A percentile compares a stretch with the other conserved stretches of the same genome.
Conservation (phyloP, 37 sponge, comb jelly and placozoan genomes). For the Mnemiopsis leidyi region DNA sequence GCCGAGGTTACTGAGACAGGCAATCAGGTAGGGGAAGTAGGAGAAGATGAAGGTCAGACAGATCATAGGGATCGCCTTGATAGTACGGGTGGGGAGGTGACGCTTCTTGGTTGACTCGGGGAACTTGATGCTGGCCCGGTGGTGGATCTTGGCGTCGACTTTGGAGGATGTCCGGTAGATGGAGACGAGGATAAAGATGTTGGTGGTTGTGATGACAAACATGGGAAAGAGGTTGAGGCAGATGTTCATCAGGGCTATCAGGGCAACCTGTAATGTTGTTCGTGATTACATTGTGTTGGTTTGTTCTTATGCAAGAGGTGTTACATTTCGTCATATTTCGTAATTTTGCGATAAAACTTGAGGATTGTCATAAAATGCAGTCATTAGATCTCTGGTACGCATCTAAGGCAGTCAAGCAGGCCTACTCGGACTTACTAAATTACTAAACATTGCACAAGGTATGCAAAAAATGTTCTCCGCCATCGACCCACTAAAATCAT, state of each 20-base stretch:
- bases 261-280: neutral
- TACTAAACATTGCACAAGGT: too few relatives aligned
- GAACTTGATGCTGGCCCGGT: conserved; percentile 1
- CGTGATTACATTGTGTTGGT: neutral
- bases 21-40: conserved; percentile 65
- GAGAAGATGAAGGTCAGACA: conserved; percentile 49
- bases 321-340: too few relatives aligned
- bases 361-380: neutral
- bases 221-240: conserved; percentile 42
- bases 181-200: conserved; percentile 50
- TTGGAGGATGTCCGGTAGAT: neutral
- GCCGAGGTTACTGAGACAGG: conserved; percentile 14
- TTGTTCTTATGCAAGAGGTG: neutral
- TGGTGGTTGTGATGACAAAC: conserved; percentile 16
- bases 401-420: neutral
- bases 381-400: neutral
- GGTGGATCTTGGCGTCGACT: conserved; percentile 14
- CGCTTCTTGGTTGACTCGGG: neutral
- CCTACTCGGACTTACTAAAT: too few relatives aligned
- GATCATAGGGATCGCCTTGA: conserved; percentile 55
- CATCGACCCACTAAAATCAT: too few relatives aligned
- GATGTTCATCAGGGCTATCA: conserved; percentile 18
- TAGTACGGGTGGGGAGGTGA: conserved; percentile 13
- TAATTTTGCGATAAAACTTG: neutral
- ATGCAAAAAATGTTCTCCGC: too few relatives aligned